Evolutionary conservation across 2,113 vertebrate genomes (phyloP).

Genomic region (Hyaena hyaena): DNA sequence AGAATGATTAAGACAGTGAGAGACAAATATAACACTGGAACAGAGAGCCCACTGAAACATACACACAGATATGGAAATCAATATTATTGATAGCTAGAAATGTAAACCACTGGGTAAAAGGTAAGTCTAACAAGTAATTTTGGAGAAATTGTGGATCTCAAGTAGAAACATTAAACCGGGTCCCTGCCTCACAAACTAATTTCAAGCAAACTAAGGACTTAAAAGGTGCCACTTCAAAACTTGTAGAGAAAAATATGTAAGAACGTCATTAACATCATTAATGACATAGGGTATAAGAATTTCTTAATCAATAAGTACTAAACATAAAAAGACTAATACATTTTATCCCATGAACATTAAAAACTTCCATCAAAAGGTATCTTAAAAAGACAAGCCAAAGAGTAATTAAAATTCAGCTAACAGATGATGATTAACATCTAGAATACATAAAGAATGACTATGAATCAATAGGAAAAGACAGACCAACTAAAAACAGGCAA

Average conservation of each 20-base stretch:
- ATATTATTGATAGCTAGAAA: neutral
- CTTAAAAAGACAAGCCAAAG: neutral
- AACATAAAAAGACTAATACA: neutral
- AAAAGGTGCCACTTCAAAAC: neutral
- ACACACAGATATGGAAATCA: neutral
- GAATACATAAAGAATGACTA: neutral
- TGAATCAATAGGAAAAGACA: neutral
- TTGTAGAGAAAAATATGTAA: neutral
- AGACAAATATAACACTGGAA: neutral
- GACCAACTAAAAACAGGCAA: neutral
- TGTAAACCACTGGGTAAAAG: neutral
- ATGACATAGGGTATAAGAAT: neutral
- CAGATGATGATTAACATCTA: neutral
- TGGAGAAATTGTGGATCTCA: neutral
- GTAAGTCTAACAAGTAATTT: neutral
- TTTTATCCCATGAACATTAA: constrained; percentile 20
- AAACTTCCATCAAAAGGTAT: neutral
- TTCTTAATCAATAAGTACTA: constrained; percentile 12
- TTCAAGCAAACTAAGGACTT: constrained; percentile 22
- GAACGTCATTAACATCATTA: neutral
- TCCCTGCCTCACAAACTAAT: neutral
- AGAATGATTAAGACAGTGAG: neutral
- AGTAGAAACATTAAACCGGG: neutral
- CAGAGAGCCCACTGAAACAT: neutral
- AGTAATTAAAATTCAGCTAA: neutral